Percentiles rank a stretch among this genome's conserved stretches.
These are phyloP conservation scores for Polietes domitor DNA, from an alignment of 2,888 invertebrate species.

Conservation along the genomic window DNA sequence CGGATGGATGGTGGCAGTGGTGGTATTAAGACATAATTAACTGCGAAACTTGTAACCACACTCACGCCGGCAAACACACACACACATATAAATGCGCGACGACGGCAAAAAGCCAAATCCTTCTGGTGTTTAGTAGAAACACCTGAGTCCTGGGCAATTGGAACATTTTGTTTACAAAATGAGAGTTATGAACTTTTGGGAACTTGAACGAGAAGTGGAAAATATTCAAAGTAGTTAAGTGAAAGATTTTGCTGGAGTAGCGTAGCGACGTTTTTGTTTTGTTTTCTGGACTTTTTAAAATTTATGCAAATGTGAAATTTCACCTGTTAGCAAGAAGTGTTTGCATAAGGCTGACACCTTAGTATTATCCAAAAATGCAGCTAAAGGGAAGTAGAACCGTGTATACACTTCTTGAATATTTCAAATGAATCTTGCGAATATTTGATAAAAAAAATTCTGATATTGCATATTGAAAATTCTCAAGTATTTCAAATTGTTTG, in stretches of 20 bases:
- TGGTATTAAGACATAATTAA: constrained; percentile 65
- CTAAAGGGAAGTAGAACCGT: too few species aligned
- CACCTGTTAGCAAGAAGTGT: not conserved
- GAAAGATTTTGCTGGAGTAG: not conserved
- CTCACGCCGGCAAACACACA: constrained; percentile 21
- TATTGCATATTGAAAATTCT: too few species aligned
- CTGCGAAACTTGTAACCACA: constrained; percentile 63
- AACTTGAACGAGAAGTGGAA: constrained; percentile 28
- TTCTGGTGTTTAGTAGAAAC: constrained; percentile 54
- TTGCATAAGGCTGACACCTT: not conserved
- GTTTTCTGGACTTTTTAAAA: constrained; percentile 15
- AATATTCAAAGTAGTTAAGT: not conserved
- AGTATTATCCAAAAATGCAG: not conserved
- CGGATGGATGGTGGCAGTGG: constrained; percentile 41
- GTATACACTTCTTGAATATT: too few species aligned
- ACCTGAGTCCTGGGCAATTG: constrained; percentile 53
- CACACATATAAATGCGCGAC: constrained; percentile 4
- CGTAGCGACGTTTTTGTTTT: constrained; percentile 4
- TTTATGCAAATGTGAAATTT: not conserved
- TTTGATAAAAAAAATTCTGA: too few species aligned
- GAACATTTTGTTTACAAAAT: constrained; percentile 28
- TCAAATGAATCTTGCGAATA: too few species aligned
- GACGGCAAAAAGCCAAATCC: constrained; percentile 57
- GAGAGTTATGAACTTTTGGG: constrained; percentile 57
- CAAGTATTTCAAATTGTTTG: too few species aligned